Percentiles rank a stretch among this genome's conserved stretches.
Conservation (phyloP, 2,888 invertebrate species). For the Drosophila atripex region DNA sequence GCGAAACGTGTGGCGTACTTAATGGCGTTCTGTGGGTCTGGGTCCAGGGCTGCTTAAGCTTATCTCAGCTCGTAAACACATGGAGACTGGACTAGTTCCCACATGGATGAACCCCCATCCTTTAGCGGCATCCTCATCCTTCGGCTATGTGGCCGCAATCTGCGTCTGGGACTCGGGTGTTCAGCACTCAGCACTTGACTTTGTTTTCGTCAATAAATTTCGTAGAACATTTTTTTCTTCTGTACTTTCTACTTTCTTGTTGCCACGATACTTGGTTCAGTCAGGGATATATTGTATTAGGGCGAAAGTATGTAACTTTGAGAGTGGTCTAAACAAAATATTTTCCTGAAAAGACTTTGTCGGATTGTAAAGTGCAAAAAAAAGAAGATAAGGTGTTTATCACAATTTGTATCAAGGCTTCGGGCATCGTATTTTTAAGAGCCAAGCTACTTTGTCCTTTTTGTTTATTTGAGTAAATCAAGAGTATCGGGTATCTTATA, state of each 20-base stretch:
- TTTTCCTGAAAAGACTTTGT: constrained; percentile 2
- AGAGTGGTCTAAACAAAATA: neutral
- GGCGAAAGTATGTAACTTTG: neutral
- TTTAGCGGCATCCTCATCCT: neutral
- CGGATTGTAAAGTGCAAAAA: neutral
- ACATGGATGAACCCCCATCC: constrained; percentile 50
- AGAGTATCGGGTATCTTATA: constrained; percentile 1
- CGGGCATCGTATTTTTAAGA: neutral
- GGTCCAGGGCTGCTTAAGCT: constrained; percentile 49
- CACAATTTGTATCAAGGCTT: neutral
- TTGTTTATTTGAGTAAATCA: neutral
- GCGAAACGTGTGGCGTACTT: constrained; percentile 67
- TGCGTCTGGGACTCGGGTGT: constrained; percentile 49
- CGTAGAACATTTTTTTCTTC: constrained; percentile 48
- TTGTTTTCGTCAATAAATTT: constrained; percentile 76
- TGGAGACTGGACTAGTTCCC: constrained; percentile 31
- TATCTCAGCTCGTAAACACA: constrained; percentile 72
- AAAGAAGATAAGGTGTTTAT: neutral
- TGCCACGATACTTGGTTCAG: constrained; percentile 11
- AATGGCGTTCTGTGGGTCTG: constrained; percentile 49
- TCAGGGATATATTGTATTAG: neutral
- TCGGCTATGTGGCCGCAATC: constrained; percentile 30
- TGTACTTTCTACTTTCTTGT: constrained; percentile 9
- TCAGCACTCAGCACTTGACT: constrained; percentile 61
- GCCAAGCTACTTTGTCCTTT: neutral